Evolutionary conservation across 2,797 vertebrate species (phyloP).

Genomic region (Gobio occitaniae): DNA sequence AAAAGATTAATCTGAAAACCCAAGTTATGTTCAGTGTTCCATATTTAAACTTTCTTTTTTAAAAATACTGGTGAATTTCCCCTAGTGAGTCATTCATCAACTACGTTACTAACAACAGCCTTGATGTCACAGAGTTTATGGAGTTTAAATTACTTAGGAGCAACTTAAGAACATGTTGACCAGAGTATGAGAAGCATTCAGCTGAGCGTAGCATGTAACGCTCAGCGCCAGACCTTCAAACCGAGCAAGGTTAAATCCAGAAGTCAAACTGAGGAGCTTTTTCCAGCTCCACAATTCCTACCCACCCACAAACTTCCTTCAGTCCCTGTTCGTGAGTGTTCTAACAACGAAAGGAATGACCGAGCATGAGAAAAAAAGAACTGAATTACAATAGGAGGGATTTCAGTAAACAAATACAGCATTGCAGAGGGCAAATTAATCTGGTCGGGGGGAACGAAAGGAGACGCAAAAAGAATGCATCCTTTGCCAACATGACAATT

Average conservation of each 20-base stretch:
- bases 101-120: not conserved
- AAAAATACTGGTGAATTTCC: conserved; percentile 2
- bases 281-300: conserved; percentile 75
- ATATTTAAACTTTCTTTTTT: conserved; percentile 8
- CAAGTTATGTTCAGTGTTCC: not conserved
- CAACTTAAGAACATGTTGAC: conserved; percentile 71
- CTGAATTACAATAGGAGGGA: conserved; percentile 17
- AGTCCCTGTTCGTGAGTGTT: conserved; percentile 61
- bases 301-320: conserved; percentile 76
- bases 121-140: conserved; percentile 32
- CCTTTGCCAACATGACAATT: conserved; percentile 40
- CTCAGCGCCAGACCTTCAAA: conserved; percentile 38
- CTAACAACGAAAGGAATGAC: conserved; percentile 59
- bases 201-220: conserved; percentile 48
- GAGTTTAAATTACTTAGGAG: conserved; percentile 66
- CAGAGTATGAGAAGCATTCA: conserved; percentile 64
- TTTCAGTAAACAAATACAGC: conserved; percentile 27
- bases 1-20: not conserved
- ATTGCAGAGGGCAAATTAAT: conserved; percentile 23
- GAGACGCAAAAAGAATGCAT: conserved; percentile 22
- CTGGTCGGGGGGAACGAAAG: too few relatives aligned
- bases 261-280: conserved; percentile 65
- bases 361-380: conserved; percentile 40
- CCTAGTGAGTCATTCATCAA: conserved; percentile 18
- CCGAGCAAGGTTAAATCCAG: conserved; percentile 38